Percentiles rank a stretch among this genome's conserved stretches.
Evolutionary conservation across 2,888 invertebrate species (phyloP).

Genomic region (Cabera pusaria): DNA sequence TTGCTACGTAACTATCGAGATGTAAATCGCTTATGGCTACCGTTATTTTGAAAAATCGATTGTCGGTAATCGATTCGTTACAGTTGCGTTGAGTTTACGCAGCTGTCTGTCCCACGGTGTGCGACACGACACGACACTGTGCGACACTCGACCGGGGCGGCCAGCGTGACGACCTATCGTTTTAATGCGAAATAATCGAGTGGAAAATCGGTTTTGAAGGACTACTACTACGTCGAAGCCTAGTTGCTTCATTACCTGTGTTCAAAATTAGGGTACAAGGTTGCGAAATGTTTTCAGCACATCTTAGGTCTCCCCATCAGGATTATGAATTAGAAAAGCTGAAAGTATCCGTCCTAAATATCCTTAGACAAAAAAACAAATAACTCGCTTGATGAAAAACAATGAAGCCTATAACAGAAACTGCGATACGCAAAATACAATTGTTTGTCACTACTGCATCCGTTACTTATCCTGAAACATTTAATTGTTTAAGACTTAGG

Average conservation of each 20-base stretch:
- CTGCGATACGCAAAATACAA: no score
- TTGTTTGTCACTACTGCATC: no score
- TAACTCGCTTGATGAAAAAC: no score
- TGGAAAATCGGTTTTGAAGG: slow-evolving; percentile 66
- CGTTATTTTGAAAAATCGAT: slow-evolving; percentile 81
- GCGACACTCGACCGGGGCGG: slow-evolving; percentile 41
- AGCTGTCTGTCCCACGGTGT: slow-evolving; percentile 68
- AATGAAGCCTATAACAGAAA: no score
- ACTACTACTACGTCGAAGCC: slow-evolving; percentile 47
- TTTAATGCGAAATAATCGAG: slow-evolving; percentile 56
- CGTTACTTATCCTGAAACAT: no score
- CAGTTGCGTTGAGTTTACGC: slow-evolving; percentile 75
- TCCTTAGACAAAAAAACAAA: no score
- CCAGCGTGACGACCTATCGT: slow-evolving; percentile 53
- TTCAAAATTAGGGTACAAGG: slow-evolving; percentile 39
- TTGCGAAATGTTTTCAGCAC: no score
- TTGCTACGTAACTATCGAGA: slow-evolving; percentile 76
- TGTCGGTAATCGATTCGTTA: slow-evolving; percentile 72
- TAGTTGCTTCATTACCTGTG: slow-evolving; percentile 51
- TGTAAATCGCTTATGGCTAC: slow-evolving; percentile 76
- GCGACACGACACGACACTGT: slow-evolving; percentile 32
- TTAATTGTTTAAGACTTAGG: no score
- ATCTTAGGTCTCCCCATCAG: no score
- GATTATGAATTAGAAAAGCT: no score
- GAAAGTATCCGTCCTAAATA: no score